Conservation (phyloP, 2,888 invertebrate genomes). For the Thera britannica region DNA sequence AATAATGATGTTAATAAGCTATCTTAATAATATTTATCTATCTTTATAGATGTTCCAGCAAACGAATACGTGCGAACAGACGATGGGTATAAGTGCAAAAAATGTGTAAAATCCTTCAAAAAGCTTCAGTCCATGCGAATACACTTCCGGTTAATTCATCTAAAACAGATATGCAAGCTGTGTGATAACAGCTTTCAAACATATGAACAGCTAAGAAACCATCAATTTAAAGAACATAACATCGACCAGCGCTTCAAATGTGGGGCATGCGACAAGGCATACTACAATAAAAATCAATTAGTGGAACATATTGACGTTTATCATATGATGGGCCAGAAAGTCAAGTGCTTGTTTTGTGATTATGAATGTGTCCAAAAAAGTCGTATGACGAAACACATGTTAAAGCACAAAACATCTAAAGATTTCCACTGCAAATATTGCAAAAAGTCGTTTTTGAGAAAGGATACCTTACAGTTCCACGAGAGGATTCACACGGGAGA, state of each 20-base stretch:
- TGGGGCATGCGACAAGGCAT: conserved; percentile 37
- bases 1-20: no score
- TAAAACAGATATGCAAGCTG: neutral
- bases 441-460: no score
- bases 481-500: no score
- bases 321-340: conserved; percentile 22
- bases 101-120: no score
- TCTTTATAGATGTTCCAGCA: no score
- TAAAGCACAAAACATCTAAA: conserved; percentile 1
- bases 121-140: no score
- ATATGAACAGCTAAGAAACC: neutral
- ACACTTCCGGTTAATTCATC: no score
- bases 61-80: no score
- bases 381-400: conserved; percentile 7
- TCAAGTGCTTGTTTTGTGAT: conserved; percentile 4
- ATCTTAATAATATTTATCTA: no score
- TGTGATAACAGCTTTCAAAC: neutral
- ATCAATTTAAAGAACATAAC: conserved; percentile 46
- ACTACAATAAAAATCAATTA: conserved; percentile 11
- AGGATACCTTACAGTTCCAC: no score
- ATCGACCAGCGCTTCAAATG: conserved; percentile 39
- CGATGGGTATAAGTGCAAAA: no score
- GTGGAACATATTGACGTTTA: neutral
- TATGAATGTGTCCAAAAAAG: conserved; percentile 7
- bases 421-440: no score